phyloP scores from a whole-genome alignment of 2,888 invertebrate genomes.

The Rhagonycha lutea region DNA sequence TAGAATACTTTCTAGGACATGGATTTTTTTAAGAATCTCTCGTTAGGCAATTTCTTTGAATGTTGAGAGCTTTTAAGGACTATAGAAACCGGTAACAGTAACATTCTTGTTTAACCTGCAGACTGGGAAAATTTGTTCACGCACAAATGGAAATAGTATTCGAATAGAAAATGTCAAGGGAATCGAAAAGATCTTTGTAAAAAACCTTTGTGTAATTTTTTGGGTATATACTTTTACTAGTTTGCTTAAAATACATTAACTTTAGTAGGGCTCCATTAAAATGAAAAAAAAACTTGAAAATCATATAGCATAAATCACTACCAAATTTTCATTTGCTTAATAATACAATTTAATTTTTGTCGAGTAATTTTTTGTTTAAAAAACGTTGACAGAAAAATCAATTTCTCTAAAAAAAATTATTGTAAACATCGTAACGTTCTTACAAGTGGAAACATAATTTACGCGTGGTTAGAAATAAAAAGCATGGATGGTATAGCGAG shows the following conservation, averaged over 20 bases:
- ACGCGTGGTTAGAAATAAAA: not conserved
- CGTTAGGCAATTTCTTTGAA: not conserved
- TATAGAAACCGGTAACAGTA: not conserved
- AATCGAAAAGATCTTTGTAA: not conserved
- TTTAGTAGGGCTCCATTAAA: not conserved
- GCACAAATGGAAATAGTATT: slow-evolving; percentile 3
- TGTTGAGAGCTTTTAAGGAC: not conserved
- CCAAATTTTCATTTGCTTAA: not conserved
- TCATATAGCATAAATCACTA: not conserved
- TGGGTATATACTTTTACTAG: slow-evolving; percentile 1
- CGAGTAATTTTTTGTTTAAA: not conserved
- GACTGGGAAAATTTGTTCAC: slow-evolving; percentile 4
- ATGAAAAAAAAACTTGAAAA: not conserved
- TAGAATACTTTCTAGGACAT: not conserved
- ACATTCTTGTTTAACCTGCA: slow-evolving; percentile 4
- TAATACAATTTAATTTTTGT: not conserved
- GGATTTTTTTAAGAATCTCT: not conserved
- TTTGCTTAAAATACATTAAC: not conserved
- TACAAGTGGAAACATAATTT: not conserved
- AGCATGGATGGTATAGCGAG: not conserved
- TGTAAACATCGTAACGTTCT: not conserved
- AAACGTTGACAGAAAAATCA: not conserved
- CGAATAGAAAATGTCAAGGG: not conserved
- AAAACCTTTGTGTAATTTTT: slow-evolving; percentile 4
- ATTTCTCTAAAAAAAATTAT: not conserved